Base-by-base conservation (phyloP, 2,888 invertebrate genomes). In the Drosophila limbata region DNA sequence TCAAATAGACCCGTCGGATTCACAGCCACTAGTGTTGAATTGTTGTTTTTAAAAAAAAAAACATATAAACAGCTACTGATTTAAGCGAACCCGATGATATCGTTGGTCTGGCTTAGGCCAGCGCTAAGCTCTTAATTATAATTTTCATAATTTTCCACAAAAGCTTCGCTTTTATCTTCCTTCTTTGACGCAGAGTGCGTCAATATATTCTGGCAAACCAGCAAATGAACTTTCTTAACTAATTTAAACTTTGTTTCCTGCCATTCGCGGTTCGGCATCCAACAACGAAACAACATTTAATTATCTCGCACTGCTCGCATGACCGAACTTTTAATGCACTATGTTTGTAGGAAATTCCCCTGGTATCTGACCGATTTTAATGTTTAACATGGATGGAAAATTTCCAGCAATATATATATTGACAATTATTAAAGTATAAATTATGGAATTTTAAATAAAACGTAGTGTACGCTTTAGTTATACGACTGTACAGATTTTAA, bases 231-330 rank as follows among this genome's bases (percentile, higher is more conserved):
- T 86, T 81, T 73, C 57, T 64, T 71, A 86, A 77, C 81, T 79
- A 85, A 88, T 86, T 88, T 79, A 78, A 88, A 81, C 81, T 88
- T 77, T 85, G 76, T 69, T 40, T 42, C 15, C 40, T 21, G 31
- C 13, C 47, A 40, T 31, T 11, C 44, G 62, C 55, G 45, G 62
- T 39, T 62, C 5, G 44, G 11, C 28, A n/a, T 40, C n/a, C 48
- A 11, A 19, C 17, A 40, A 15, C 15, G 28, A 25, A 44, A 45
- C 62, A 55, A 55, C 19, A 21, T 40, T 31, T 63, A 52, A 61
- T 53, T 66, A 40, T 33, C 11, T 25, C 25, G 25, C 5, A 25
- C 6, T 17, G 8, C 19, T 33, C 15, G 28, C 33, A 10, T 51
- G 11, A 42, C 15, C 44, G 51, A 65, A 52, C 21, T 39, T 13